Conservation (phyloP, 2,888 invertebrate genomes). For the Mystacides longicornis region DNA sequence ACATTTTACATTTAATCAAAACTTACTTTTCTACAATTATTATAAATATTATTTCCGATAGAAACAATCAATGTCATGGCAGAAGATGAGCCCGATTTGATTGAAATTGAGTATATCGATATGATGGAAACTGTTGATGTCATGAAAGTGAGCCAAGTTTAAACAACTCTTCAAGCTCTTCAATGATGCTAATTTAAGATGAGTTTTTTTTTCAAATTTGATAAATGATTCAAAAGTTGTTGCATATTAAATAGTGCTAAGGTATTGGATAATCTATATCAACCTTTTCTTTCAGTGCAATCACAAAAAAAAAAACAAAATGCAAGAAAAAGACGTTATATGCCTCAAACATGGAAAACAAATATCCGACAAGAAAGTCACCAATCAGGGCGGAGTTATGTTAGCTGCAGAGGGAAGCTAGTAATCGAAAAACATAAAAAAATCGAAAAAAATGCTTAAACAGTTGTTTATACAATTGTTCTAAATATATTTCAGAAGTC, state of each 20-base stretch:
- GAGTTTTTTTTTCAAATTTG: neutral
- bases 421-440: neutral
- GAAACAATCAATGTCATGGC: neutral
- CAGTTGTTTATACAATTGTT: neutral
- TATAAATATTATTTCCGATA: neutral
- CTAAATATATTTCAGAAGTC: neutral
- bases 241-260: neutral
- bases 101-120: too few relatives aligned
- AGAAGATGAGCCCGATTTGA: neutral
- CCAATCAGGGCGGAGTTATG: neutral
- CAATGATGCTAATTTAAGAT: neutral
- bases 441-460: neutral
- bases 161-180: neutral
- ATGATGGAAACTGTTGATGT: too few relatives aligned
- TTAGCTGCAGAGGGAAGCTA: neutral
- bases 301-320: neutral
- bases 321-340: neutral
- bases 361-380: neutral
- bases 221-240: neutral
- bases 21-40: neutral
- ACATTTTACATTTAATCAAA: neutral
- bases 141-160: neutral
- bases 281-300: neutral
- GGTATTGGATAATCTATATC: neutral
- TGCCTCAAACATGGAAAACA: neutral